Base-by-base conservation (phyloP, 2,888 invertebrate genomes). In the Conops quadrifasciatus region DNA sequence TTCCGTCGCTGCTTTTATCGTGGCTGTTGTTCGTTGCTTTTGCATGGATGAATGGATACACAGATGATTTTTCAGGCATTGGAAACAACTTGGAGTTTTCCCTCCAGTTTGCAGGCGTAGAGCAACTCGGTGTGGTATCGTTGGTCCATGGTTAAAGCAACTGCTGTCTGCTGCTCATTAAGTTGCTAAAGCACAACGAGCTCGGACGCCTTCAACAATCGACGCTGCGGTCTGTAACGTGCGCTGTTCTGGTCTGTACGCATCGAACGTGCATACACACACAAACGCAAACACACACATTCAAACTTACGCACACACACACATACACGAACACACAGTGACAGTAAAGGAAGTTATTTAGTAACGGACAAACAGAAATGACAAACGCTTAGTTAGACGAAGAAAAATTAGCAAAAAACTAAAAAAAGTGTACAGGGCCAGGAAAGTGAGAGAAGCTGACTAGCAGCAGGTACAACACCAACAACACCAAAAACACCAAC, bases 141-240 rank as follows among this genome's bases (percentile, higher is more conserved):
- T 76, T 78, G 84, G 84, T 84, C 84, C 84, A 84, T 83, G 83
- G 82, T 79, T 83, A 81, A 80, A 79, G 76, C 78, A 81, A 84
- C 82, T 81, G 82, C 82, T 82, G 80, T 78, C 78, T 80, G 80
- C 81, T 82, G 84, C 84, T 82, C 85, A 85, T 84, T 84, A 84
- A 84, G 85, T 85, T 84, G 84, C 83, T 83, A 83, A 84, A 84
- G 81, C 82, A 84, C 84, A 83, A 83, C 81, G 84, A 82, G 84
- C 80, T 78, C 82, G 84, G 84, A 84, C 84, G 84, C 82, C 80
- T 36, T 82, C 78, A 77, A 76, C 76, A 78, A 78, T 80, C 30
- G 68, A 36, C 62, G 81, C 77, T 80, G 80, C 82, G 80, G 78
- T 77, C 75, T 78, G 77, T 78, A 71, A 75, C 62, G 51, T 68